Conservation (phyloP, 2,113 vertebrate genomes). For the Crotophaga sulcirostris region DNA sequence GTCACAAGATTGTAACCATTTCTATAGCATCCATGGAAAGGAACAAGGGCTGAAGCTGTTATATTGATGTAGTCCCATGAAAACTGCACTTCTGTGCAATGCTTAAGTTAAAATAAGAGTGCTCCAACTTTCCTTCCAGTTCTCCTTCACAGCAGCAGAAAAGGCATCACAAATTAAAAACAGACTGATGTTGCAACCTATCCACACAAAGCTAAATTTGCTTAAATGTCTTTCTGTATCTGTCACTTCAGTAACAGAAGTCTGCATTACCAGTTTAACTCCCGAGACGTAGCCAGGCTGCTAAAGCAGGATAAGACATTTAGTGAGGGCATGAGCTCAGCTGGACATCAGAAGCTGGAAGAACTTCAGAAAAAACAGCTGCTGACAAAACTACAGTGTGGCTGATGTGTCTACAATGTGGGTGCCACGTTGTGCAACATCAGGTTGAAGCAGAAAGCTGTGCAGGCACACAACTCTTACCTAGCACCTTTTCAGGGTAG, state of each 20-base stretch:
- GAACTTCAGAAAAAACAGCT: background rate
- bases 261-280: background rate
- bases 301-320: background rate
- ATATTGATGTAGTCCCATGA: background rate
- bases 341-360: background rate
- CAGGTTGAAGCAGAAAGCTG: background rate
- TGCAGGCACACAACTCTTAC: background rate
- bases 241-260: background rate
- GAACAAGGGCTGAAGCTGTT: background rate
- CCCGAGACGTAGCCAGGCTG: background rate
- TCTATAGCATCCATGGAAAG: background rate
- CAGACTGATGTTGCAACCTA: background rate
- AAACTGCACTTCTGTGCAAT: background rate
- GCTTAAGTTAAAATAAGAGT: background rate
- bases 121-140: background rate
- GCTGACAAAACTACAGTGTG: background rate
- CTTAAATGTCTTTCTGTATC: background rate
- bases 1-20: background rate
- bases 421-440: background rate
- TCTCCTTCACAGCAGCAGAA: background rate
- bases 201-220: background rate
- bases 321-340: background rate
- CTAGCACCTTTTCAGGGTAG: background rate
- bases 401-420: background rate
- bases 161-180: background rate